Evolutionary conservation across 1,140 invertebrate species (phyloP), one percentile per base, ranked within the genome.

Genomic region (Octopus sinensis): DNA sequence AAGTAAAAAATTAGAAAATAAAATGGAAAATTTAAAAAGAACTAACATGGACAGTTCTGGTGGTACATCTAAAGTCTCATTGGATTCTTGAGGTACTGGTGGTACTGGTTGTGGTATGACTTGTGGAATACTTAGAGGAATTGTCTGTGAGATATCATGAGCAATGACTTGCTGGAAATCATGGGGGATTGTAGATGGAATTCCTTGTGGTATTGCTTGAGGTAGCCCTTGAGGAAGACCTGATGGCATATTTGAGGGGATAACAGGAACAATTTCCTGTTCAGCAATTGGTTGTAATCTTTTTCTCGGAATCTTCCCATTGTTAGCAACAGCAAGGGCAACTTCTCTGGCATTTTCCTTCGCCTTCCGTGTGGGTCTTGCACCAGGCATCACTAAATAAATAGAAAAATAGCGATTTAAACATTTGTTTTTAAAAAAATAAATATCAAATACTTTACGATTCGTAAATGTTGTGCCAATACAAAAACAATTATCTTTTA

Each of bases 261-360:
- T 73, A 73, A 73, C 68, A 73, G 68, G 68, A n/a, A 73, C 76
- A 17, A 77, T 53, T 53, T 77, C 76, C 43, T 53, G 30, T 77
- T 77, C 76, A 51, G 30, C 43, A 77, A 52, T 77, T 77, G 76
- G 76, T 43, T 51, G 76, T 51, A 53, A 53, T 53, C 52, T 77
- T 77, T 17, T 77, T 13, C 76, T n/a, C 0, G 52, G 30, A 52
- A 52, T 77, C 23, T 53, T 53, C 5, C 43, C 76, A 52, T 9
- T 53, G 7, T 51, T 53, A 6, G 76, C 76, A 52, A 77, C 76
- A 9, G 76, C 76, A 77, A 77, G 43, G 13, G 76, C 30, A 9
- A 77, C 76, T 53, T 77, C 76, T 30, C 76, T 30, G 76, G 76
- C 76, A 77, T 77, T 77, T 77, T 77, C 76, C 43, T 77, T 77